phyloP scores from a whole-genome alignment of 2,797 vertebrate species.

The Holocentrus rufus region DNA sequence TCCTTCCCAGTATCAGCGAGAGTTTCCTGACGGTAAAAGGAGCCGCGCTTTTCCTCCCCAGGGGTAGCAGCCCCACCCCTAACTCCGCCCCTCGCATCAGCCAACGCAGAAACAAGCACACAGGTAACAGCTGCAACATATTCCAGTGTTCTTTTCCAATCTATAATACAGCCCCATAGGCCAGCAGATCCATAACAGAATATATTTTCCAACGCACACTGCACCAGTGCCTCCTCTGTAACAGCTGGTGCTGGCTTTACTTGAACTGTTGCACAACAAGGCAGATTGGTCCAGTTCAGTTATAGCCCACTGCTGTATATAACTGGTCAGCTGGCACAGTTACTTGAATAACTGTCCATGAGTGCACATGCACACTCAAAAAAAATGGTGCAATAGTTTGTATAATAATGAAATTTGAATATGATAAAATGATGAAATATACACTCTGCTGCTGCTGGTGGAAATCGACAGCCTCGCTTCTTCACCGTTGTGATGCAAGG shows the following conservation, averaged over 20 bases:
- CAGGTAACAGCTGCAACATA: conserved; percentile 82
- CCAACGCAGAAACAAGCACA: conserved; percentile 93
- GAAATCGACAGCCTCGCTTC: not conserved
- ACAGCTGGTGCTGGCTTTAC: conserved; percentile 37
- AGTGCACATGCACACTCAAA: not conserved
- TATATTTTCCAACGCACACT: conserved; percentile 38
- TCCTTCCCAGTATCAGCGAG: conserved; percentile 90
- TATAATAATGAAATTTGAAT: not conserved
- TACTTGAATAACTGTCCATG: not conserved
- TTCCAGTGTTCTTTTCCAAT: conserved; percentile 1
- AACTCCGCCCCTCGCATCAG: conserved; percentile 87
- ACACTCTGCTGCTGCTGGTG: not conserved
- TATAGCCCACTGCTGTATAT: not conserved
- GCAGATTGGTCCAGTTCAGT: conserved; percentile 15
- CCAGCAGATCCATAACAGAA: conserved; percentile 15
- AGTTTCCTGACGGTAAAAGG: conserved; percentile 99
- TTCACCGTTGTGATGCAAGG: conserved; percentile 10
- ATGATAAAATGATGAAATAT: not conserved
- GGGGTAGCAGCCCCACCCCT: conserved; percentile 89
- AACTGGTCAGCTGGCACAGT: not conserved
- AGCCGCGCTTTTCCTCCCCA: conserved; percentile 94
- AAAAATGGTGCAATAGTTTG: not conserved
- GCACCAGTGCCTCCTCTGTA: conserved; percentile 21
- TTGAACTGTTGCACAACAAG: conserved; percentile 39
- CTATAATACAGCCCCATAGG: conserved; percentile 17